Evolutionary conservation across 2,113 vertebrate genomes (phyloP).

Genomic region (Chunga burmeisteri): DNA sequence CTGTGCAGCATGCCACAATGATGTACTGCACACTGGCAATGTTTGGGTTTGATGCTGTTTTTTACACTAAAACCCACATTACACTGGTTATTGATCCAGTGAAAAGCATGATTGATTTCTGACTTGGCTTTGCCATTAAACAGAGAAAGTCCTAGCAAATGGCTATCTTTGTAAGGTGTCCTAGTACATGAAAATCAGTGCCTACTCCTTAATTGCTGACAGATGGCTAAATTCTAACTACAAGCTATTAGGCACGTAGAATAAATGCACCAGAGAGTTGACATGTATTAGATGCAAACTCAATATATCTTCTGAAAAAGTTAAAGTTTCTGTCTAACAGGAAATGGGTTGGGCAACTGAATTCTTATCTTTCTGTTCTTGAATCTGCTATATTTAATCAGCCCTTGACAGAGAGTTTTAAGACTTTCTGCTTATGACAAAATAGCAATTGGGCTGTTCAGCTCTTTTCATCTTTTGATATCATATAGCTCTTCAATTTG

Average conservation of each 20-base stretch:
- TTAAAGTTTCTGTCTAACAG: background rate
- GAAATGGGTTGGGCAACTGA: background rate
- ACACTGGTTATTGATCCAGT: background rate
- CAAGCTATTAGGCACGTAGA: background rate
- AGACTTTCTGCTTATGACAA: background rate
- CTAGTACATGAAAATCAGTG: background rate
- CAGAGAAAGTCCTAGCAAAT: background rate
- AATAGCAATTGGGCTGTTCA: background rate
- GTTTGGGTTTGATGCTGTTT: background rate
- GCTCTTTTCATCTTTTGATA: background rate
- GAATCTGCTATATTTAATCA: background rate
- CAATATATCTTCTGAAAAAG: background rate
- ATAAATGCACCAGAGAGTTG: background rate
- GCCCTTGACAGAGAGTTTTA: background rate
- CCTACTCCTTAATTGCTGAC: slow-evolving; percentile 10
- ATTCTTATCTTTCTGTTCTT: background rate
- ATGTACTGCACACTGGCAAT: background rate
- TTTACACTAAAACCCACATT: background rate
- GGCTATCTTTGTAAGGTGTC: background rate
- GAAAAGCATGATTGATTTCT: slow-evolving; percentile 3
- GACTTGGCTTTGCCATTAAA: background rate
- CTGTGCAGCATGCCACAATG: background rate
- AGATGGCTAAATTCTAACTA: slow-evolving; percentile 1
- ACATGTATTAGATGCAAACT: background rate
- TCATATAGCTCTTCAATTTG: background rate